phyloP scores from a whole-genome alignment of 2,888 invertebrate species.

The Sisyra terminalis region DNA sequence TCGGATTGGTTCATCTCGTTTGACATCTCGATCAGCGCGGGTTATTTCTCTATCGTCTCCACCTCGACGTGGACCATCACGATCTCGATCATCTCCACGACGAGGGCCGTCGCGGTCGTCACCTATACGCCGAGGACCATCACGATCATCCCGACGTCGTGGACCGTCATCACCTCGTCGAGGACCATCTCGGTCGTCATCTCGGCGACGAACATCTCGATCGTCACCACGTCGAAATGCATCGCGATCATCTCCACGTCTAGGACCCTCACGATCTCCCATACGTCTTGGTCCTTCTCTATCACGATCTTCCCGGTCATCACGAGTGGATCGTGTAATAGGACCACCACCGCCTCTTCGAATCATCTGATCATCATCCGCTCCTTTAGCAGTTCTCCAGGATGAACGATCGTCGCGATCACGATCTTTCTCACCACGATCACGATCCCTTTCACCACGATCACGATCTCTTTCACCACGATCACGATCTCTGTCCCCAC shows the following conservation, averaged over 20 bases:
- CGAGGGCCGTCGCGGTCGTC: constrained; percentile 11
- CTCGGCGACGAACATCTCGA: constrained; percentile 13
- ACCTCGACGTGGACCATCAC: constrained; percentile 9
- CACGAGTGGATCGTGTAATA: background rate
- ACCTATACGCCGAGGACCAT: constrained; percentile 9
- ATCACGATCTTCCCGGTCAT: background rate
- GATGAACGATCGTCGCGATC: background rate
- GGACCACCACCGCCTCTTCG: constrained; percentile 7
- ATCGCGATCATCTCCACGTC: constrained; percentile 10
- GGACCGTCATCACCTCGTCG: constrained; percentile 11
- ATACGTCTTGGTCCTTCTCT: background rate
- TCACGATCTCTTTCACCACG: constrained; percentile 5
- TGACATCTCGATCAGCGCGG: constrained; percentile 5
- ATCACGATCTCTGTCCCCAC: constrained; percentile 8
- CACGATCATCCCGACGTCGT: constrained; percentile 10
- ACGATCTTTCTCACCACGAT: constrained; percentile 9
- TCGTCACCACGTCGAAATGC: constrained; percentile 10
- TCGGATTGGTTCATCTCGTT: constrained; percentile 11
- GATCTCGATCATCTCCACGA: constrained; percentile 12
- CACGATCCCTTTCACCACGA: constrained; percentile 11
- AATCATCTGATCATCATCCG: background rate
- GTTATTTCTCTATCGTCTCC: constrained; percentile 10
- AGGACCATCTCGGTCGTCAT: constrained; percentile 11
- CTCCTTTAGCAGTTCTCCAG: background rate
- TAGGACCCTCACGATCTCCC: background rate